Base-by-base conservation (phyloP, 2,797 vertebrate genomes). In the Antrozous pallidus region DNA sequence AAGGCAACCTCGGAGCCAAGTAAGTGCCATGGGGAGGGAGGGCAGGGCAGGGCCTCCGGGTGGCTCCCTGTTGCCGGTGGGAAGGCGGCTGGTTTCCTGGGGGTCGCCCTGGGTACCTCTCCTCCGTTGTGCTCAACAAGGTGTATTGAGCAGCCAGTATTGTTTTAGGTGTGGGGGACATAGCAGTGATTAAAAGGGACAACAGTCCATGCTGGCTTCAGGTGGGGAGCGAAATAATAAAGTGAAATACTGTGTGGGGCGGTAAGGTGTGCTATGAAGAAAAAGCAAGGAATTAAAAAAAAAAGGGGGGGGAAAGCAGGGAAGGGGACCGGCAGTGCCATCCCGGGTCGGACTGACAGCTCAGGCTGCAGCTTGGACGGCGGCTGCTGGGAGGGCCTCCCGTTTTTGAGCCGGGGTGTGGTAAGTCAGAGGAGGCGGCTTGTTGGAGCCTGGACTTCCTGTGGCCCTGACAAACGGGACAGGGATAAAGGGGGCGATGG, bases 1-100 rank as follows among this genome's bases (percentile, higher is more conserved):
- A 99, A 98, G 99, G 99, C 97, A 99, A 99, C 97, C 98, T 99
- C 0, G 99, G 99, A 10, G 98, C 99, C 96, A 99, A 99, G 99
- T 99, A 94, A 99, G 99, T 98, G 85, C 92, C 85, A 0, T 24
- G 11, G 61, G 3, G 61, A 70, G 2, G 28, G 61, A 5, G 9
- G 70, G 12, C 17, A 54, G 51, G 51, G 45, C 40, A 14, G 54
- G 56, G 26, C 51, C n/a, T 5, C 56, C 16, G 5, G 11, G 18
- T 31, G 28, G 51, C 10, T 63, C 40, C 38, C 45, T 49, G 18
- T 67, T n/a, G 6, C 28, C 7, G 22, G 22, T 1, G 26, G 18
- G 49, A 14, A 45, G 33, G 38, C 18, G 6, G 24, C 73, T 63
- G n/a, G 2, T 17, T 67, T 77, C 51, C 22, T 33, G 38, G 63